Base-by-base conservation (phyloP, 1,140 invertebrate species). In the Rhyzopertha dominica region DNA sequence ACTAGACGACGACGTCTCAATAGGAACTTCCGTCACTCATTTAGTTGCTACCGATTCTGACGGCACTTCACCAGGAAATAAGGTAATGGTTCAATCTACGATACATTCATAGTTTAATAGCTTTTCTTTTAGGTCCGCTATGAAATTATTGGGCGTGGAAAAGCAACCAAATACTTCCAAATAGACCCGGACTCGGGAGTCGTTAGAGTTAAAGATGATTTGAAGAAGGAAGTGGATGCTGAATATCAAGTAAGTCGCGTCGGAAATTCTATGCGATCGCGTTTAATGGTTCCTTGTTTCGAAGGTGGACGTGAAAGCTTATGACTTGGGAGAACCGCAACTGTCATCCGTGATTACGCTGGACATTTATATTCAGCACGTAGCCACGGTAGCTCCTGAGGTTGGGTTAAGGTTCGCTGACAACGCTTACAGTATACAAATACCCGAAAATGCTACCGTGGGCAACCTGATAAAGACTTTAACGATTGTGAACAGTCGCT, bases 301-400 rank as follows among this genome's bases (percentile, higher is more conserved):
- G 16, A 23, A 84, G 81, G 79, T 94, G 30, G 84, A 90, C 61
- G 81, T 96, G 0, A 78, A 82, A 46, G 90, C 87, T 0, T 90
- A 87, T 60, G 91, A 96, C 63, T 75, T 89, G 48, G 88, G 87
- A 0, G 85, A 90, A 23, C 91, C 91, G 0, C 80, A 84, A 52
- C 70, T 93, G 38, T 85, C 81, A 4, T 86, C 85, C 0, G 80
- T 87, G 2, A 80, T 82, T 1, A 87, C 83, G 1, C 75, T 93
- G 0, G 85, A 82, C 1, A 77, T 95, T 1, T 89, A 81, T 54
- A 85, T 95, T 5, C 80, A 87, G 38, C 87, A 92, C 57, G 81
- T 91, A 32, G 78, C 78, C 0, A 71, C 63, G 41, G 61, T 71
- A 14, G 70, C 80, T 31, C 70, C 81, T 63, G 79, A 84, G 51